phyloP scores from a whole-genome alignment of 2,113 vertebrate species.

The Diglossa brunneiventris region DNA sequence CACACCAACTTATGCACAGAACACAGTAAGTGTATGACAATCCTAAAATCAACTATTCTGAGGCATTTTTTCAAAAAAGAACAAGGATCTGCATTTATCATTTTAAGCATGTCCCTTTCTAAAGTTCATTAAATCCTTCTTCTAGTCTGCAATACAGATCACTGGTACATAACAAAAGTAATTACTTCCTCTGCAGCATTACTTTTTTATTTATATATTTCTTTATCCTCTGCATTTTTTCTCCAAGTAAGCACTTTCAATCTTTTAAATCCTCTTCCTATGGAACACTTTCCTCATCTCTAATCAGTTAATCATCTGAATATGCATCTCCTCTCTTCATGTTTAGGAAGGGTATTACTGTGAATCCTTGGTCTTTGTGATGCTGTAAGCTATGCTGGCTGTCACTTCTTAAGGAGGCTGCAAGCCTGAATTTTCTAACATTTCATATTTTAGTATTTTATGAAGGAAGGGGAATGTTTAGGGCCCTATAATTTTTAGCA shows the following conservation, averaged over 20 bases:
- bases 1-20: not conserved
- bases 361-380: not conserved
- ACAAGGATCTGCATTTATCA: not conserved
- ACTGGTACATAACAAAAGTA: not conserved
- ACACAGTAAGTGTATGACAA: not conserved
- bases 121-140: not conserved
- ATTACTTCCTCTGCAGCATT: not conserved
- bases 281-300: not conserved
- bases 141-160: not conserved
- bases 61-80: not conserved
- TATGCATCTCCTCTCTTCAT: not conserved
- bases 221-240: not conserved
- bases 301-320: constrained; percentile 9
- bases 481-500: not conserved
- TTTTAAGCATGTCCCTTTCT: not conserved
- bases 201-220: not conserved
- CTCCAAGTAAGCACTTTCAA: not conserved
- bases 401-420: not conserved
- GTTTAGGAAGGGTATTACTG: not conserved
- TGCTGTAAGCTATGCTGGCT: not conserved
- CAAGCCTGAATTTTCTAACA: not conserved
- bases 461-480: not conserved
- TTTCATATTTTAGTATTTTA: not conserved
- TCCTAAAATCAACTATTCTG: not conserved
- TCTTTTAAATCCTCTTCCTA: not conserved